phyloP scores from a whole-genome alignment of 2,797 vertebrate species.

The Poeciliopsis turneri region DNA sequence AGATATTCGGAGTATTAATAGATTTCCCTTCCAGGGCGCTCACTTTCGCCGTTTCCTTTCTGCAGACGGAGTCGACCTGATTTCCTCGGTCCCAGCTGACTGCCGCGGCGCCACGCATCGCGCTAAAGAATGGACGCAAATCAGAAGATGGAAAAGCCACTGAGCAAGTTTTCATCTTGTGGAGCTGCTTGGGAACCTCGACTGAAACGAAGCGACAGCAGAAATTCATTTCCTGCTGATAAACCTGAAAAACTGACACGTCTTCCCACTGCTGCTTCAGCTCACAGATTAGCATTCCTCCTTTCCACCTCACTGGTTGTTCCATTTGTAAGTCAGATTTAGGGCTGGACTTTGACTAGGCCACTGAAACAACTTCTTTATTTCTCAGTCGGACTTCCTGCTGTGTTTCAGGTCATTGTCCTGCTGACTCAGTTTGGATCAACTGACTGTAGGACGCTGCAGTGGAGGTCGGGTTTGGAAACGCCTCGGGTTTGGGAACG shows the following conservation, averaged over 20 bases:
- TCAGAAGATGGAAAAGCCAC: background rate
- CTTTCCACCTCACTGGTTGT: background rate
- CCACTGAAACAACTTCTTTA: background rate
- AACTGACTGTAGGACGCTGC: background rate
- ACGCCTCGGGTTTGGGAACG: too few species aligned
- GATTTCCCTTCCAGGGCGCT: constrained; percentile 77
- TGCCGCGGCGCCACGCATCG: constrained; percentile 16
- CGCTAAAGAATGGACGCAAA: background rate
- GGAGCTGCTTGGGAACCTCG: background rate
- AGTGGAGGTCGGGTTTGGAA: too few species aligned
- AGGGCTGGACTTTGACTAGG: background rate
- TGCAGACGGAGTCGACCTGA: constrained; percentile 79
- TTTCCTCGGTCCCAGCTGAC: constrained; percentile 81
- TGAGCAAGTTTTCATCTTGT: background rate
- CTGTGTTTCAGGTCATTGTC: background rate
- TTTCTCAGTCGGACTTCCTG: background rate
- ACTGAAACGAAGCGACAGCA: background rate
- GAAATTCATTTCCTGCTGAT: background rate
- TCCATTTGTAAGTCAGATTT: too few species aligned
- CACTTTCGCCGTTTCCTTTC: constrained; percentile 72
- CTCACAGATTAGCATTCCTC: background rate
- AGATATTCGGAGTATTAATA: constrained; percentile 77
- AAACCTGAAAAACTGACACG: too few species aligned
- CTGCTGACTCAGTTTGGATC: background rate
- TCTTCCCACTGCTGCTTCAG: too few species aligned